Conservation (phyloP, 2,113 vertebrate species). For the Theristicus caerulescens region DNA sequence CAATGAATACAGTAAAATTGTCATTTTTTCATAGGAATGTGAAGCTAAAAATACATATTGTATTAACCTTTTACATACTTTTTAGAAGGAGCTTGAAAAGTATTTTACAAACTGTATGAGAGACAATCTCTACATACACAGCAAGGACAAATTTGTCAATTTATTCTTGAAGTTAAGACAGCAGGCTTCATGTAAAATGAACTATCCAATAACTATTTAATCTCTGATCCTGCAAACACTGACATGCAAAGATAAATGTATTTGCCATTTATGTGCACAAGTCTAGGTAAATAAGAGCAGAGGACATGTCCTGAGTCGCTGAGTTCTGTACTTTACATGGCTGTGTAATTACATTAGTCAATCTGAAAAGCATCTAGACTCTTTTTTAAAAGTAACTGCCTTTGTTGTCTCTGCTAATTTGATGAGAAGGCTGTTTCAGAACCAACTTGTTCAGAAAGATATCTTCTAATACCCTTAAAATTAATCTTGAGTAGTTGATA, state of each 20-base stretch:
- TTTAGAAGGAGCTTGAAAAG: not conserved
- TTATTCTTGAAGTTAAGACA: not conserved
- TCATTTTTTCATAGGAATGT: not conserved
- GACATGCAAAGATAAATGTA: not conserved
- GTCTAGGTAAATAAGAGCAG: not conserved
- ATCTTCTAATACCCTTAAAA: not conserved
- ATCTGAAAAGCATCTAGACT: not conserved
- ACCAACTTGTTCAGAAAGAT: not conserved
- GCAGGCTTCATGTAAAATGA: not conserved
- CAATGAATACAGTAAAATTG: constrained; percentile 42
- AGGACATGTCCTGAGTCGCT: not conserved
- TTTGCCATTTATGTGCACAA: not conserved
- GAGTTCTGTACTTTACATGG: not conserved
- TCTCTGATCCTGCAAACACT: not conserved
- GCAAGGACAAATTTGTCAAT: not conserved
- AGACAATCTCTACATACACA: not conserved
- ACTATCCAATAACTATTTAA: not conserved
- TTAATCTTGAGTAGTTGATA: not conserved
- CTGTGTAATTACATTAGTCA: not conserved
- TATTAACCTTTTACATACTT: not conserved
- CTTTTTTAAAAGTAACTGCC: not conserved
- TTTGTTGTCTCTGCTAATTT: not conserved
- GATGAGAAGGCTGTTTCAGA: not conserved
- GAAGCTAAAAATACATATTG: not conserved
- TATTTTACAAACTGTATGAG: not conserved